Evolutionary conservation across 2,888 invertebrate genomes (phyloP), one percentile per base, ranked within the genome.

Genomic region (Nymphalis polychloros): DNA sequence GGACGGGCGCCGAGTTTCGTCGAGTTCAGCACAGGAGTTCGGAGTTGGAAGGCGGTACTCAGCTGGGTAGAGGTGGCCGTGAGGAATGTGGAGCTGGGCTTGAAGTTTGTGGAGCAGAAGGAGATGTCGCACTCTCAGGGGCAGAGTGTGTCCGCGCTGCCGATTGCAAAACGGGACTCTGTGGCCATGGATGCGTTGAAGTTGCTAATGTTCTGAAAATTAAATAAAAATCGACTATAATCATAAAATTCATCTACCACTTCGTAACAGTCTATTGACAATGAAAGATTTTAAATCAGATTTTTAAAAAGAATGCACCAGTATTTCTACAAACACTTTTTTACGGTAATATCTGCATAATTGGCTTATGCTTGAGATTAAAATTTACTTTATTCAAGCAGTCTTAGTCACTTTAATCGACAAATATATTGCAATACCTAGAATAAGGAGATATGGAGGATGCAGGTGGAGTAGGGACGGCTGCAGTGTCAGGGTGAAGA

Each of bases 401-500:
- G 13, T 0, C 4, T 4, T 41, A 2, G 10, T 13, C 13, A 1
- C 31, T 31, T 59, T 60, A 48, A 59, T 49, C 23, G 8, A 59
- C 6, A 16, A 47, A n/a, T 53, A 20, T 10, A n/a, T 35, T 19
- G 4, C 31, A 52, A 19, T 83, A 94, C 94, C 94, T 94, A 76
- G 94, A 91, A 83, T 94, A 94, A 75, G 94, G 94, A 76, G 94
- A 93, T 76, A 93, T 87, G 76, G 93, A 91, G 70, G 93, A 89
- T 71, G 92, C 93, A 73, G 93, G 91, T 65, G 89, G 93, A 73
- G 89, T 91, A 76, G 86, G 93, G 79, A 88, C 94, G 60, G 96
- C 97, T 72, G 97, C 97, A 71, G 97, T 95, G 84, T 97, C 97
- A 59, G 97, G 97, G 88, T 97, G 97, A 73, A 97, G 93, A 91